phyloP scores from a whole-genome alignment of 2,113 vertebrate species.

The Philantomba maxwellii region DNA sequence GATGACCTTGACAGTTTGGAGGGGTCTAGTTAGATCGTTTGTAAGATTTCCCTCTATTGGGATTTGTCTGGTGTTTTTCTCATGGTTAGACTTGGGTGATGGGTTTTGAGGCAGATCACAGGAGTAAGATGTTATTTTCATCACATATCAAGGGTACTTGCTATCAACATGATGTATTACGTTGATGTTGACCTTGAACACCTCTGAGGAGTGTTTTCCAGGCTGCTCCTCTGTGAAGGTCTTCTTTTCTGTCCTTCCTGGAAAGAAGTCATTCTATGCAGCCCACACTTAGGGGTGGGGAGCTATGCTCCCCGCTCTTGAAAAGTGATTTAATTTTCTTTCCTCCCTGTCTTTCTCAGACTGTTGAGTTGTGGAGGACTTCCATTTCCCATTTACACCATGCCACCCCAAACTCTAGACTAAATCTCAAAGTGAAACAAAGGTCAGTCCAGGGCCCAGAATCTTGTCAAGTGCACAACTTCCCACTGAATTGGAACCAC shows the following conservation, averaged over 20 bases:
- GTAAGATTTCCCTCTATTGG: background rate
- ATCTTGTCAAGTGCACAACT: background rate
- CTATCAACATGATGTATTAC: background rate
- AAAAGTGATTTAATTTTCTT: background rate
- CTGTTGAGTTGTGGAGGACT: background rate
- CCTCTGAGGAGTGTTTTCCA: background rate
- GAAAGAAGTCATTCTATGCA: background rate
- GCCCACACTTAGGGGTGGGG: background rate
- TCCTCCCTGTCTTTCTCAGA: background rate
- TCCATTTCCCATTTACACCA: background rate
- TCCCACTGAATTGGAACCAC: background rate
- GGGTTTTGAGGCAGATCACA: background rate
- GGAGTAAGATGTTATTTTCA: background rate
- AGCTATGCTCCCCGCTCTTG: accelerated
- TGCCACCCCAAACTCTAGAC: background rate
- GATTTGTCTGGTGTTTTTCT: background rate
- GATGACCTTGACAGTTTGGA: background rate
- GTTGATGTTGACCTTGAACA: background rate
- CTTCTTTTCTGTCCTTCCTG: background rate
- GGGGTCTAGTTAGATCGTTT: background rate
- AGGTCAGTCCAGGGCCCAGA: background rate
- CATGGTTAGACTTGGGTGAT: accelerated
- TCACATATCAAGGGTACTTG: background rate
- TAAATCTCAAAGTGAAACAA: background rate
- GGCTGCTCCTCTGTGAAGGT: background rate